Evolutionary conservation across 1,140 invertebrate species (phyloP).

Genomic region (Monochamus saltuarius): DNA sequence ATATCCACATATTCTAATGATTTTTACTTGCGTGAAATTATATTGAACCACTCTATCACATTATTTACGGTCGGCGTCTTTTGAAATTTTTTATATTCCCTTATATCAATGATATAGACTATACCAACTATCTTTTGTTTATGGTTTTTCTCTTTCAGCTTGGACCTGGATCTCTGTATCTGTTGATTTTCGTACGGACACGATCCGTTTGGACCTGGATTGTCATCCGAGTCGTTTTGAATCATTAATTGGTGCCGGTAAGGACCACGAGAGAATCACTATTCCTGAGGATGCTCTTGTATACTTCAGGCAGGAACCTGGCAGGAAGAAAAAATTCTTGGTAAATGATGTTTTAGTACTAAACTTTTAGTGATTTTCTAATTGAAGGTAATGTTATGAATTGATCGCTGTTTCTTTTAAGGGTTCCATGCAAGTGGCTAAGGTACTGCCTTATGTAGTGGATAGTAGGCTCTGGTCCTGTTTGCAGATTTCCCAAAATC

Average conservation of each 20-base stretch:
- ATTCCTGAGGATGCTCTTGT: slow-evolving; percentile 52
- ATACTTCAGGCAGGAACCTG: slow-evolving; percentile 55
- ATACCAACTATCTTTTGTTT: not conserved
- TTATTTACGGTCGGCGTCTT: too few species aligned
- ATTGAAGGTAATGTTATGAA: slow-evolving; percentile 1
- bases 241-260: slow-evolving; percentile 30
- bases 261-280: slow-evolving; percentile 33
- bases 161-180: slow-evolving; percentile 48
- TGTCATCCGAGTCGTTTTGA: slow-evolving; percentile 48
- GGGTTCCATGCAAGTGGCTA: slow-evolving; percentile 52
- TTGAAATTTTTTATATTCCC: too few species aligned
- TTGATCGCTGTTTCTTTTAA: slow-evolving; percentile 34
- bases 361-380: not conserved
- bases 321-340: slow-evolving; percentile 55
- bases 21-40: not conserved
- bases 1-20: not conserved
- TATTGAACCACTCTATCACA: not conserved
- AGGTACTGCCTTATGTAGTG: slow-evolving; percentile 46
- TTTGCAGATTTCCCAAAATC: slow-evolving; percentile 39
- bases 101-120: too few species aligned
- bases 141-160: slow-evolving; percentile 35
- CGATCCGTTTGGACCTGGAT: slow-evolving; percentile 46
- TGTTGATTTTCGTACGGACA: slow-evolving; percentile 41
- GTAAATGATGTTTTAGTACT: slow-evolving; percentile 29
- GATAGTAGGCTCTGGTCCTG: slow-evolving; percentile 47